phyloP scores from a whole-genome alignment of 2,113 vertebrate genomes.

The Sander vitreus region DNA sequence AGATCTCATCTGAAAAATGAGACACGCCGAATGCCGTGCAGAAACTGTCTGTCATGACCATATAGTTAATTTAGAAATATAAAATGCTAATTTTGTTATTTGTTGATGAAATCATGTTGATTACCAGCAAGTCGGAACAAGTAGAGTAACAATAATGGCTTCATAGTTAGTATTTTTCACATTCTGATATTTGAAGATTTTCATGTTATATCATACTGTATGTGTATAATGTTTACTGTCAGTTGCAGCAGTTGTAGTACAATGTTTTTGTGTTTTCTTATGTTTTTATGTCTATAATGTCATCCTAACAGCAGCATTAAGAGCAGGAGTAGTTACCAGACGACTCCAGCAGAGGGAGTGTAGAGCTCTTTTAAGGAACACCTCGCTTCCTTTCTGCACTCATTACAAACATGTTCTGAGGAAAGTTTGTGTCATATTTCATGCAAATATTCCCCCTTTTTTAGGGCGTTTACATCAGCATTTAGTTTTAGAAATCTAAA shows the following conservation, averaged over 20 bases:
- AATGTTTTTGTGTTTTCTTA: background rate
- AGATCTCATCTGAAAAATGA: no score
- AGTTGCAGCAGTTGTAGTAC: background rate
- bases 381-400: background rate
- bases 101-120: background rate
- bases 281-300: background rate
- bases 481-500: background rate
- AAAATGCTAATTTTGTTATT: background rate
- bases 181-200: background rate
- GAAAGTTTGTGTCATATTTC: background rate
- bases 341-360: background rate
- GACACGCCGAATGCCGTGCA: no score
- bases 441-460: background rate
- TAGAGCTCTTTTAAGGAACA: background rate
- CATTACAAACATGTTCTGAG: background rate
- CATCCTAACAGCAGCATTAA: background rate
- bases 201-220: background rate
- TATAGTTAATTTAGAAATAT: background rate
- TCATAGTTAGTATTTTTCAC: background rate
- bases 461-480: background rate
- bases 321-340: background rate
- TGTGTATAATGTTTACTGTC: background rate
- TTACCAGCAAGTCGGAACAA: no score
- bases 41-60: no score
- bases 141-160: background rate